Base-by-base conservation (phyloP, 2,113 vertebrate genomes). In the Lepus americanus region DNA sequence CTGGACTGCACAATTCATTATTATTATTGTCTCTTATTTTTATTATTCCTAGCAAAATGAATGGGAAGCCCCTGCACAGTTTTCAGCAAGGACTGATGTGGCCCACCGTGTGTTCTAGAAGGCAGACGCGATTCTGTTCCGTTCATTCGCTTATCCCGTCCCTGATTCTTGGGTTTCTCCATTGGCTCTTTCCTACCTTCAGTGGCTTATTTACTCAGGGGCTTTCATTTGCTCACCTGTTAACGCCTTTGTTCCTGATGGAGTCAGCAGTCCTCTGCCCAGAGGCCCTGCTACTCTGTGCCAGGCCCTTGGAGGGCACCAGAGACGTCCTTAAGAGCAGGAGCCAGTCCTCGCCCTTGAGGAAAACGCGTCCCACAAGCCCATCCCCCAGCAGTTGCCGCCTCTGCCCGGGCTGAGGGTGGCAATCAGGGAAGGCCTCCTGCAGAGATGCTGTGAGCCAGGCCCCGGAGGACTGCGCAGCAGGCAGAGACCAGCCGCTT, bases 1-100 rank as follows among this genome's bases (percentile, higher is more conserved):
- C 55, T 87, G 72, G 44, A 72, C 72, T 80, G 79, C 31, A 49
- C 36, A 69, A 22, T 69, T 91, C 33, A 76, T 85, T 80, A 51
- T 44, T 70, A 53, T 49, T 88, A 63, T 89, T 77, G 6, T 78
- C 79, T 76, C 85, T 49, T 80, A 80, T 74, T 88, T 92, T 90
- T 80, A n/a, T 93, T 81, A 80, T 51, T 55, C 14, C 4, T 81
- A 92, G 61, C 9, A 53, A 90, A 94, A 69, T 87, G 33, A 86
- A 59, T 79, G 14, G 27, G 27, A 85, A 89, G 36, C n/a, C 63
- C 31, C 61, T 36, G 49, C 89, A 59, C 83, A 8, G 13, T 61
- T 80, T 94, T 90, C 72, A 92, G 14, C 53, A 44, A 77, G 39
- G 23, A 70, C 9, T 49, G 70, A 70, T 31, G 29, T 51, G 77